A percentile compares a stretch with the other conserved stretches of the same genome.
These are phyloP conservation scores for Aphidoletes aphidimyza DNA, from an alignment of 2,888 invertebrate species.

Conservation along the genomic window DNA sequence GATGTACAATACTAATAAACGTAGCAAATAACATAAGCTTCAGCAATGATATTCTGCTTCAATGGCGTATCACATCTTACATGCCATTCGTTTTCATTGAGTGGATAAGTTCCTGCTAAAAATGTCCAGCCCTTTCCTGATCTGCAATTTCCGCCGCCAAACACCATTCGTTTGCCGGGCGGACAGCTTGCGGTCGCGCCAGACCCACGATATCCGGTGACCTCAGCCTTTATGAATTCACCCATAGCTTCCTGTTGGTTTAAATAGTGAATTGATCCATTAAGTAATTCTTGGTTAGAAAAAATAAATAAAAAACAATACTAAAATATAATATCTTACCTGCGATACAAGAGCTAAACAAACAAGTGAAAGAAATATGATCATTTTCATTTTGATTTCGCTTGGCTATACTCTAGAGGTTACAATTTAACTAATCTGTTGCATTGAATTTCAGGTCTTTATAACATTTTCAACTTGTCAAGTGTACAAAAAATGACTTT, in stretches of 20 bases:
- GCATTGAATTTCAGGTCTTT: background rate
- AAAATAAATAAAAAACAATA: too few relatives aligned
- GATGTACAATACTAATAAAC: too few relatives aligned
- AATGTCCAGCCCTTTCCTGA: background rate
- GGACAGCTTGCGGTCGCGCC: background rate
- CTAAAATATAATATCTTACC: too few relatives aligned
- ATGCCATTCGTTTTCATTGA: background rate
- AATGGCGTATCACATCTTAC: constrained; percentile 30
- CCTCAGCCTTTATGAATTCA: constrained; percentile 5
- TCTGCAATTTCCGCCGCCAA: background rate
- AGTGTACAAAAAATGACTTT: too few relatives aligned
- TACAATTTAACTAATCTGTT: background rate
- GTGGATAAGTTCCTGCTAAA: background rate
- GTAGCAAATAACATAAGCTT: too few relatives aligned
- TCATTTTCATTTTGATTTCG: background rate
- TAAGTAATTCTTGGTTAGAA: too few relatives aligned
- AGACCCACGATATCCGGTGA: background rate
- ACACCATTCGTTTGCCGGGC: background rate
- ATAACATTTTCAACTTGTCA: too few relatives aligned
- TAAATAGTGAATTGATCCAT: too few relatives aligned
- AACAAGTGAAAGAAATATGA: background rate
- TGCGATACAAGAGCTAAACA: background rate
- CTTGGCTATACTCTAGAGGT: background rate
- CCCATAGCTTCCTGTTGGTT: too few relatives aligned
- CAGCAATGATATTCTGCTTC: background rate